phyloP scores from a whole-genome alignment of 2,888 invertebrate genomes.

The Iphiclides podalirius region DNA sequence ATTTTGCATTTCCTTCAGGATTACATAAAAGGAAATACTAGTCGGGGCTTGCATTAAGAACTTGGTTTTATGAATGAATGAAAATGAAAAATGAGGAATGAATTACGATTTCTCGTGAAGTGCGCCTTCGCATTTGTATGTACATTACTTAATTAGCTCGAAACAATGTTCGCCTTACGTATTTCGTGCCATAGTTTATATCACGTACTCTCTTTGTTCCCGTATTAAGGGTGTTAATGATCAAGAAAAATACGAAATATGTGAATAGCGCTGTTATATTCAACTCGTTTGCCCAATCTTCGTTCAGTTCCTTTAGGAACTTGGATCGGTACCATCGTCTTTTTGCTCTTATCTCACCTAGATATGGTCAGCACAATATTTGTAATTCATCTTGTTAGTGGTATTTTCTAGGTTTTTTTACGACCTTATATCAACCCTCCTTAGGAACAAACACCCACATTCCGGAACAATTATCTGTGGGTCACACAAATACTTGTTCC shows the following conservation, averaged over 20 bases:
- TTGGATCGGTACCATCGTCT: too few relatives aligned
- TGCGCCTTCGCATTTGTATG: slow-evolving; percentile 34
- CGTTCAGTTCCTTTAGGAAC: too few relatives aligned
- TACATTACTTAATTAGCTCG: slow-evolving; percentile 38
- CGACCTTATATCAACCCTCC: too few relatives aligned
- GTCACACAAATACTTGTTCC: too few relatives aligned
- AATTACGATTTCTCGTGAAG: slow-evolving; percentile 6
- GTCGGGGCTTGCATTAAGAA: not conserved
- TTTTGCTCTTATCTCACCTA: too few relatives aligned
- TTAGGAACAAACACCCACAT: too few relatives aligned
- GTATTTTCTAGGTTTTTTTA: too few relatives aligned
- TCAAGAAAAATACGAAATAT: not conserved
- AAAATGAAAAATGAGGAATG: too few relatives aligned
- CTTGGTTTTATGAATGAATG: not conserved
- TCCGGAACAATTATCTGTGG: too few relatives aligned
- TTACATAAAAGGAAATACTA: not conserved
- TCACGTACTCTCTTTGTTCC: slow-evolving; percentile 13
- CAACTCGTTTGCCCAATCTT: too few relatives aligned
- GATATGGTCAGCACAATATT: too few relatives aligned
- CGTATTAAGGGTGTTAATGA: slow-evolving; percentile 3
- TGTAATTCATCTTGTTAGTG: too few relatives aligned
- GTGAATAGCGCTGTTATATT: not conserved
- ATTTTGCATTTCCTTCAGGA: not conserved
- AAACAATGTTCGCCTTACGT: slow-evolving; percentile 25
- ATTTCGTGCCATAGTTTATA: slow-evolving; percentile 14